Evolutionary conservation across 2,113 vertebrate genomes (phyloP), one percentile per base, ranked within the genome.

Genomic region (Gavia stellata): DNA sequence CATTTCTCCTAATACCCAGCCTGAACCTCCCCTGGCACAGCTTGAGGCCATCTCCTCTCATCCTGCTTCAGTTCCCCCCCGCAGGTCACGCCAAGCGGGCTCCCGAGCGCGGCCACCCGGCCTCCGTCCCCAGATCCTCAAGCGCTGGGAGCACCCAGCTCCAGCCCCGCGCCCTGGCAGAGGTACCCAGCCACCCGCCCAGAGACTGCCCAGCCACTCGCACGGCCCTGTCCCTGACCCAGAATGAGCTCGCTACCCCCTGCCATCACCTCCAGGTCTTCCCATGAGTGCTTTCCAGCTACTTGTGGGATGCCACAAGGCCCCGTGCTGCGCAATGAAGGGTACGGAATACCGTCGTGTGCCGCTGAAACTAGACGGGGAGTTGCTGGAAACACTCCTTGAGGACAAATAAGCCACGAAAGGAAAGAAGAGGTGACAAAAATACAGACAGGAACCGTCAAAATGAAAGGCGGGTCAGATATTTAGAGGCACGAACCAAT

Each of bases 311-410:
- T 5, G 6, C 25, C 53, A 2, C 6, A 4, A 7, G 45, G 84
- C 20, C 26, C 40, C 2, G 0, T 6, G 25, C 38, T 17, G 8
- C 4, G 45, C 34, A 8, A 3, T 1, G 25, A 6, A 21, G 45
- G 63, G 9, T 9, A 24, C 10, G 15, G 63, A 74, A 40, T 7
- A 14, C 33, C 8, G 2, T 11, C 4, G 2, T 10, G 16, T 2
- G 3, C 2, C 1, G 7, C 5, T 12, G 19, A 15, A 70, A 53
- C n/a, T 4, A 14, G 44, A 9, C 1, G 3, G 16, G 62, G n/a
- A 38, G 24, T 0, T 36, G n/a, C 40, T 26, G 45, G 9, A 78
- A 70, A n/a, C 14, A 1, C 16, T 25, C 56, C 31, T 16, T 3
- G 12, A 29, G 29, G 36, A 45, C 73, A 74, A 66, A 23, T 8